A percentile compares a stretch with the other conserved stretches of the same genome.
Conservation (phyloP, 2,888 invertebrate species). For the Conchocele bisecta region DNA sequence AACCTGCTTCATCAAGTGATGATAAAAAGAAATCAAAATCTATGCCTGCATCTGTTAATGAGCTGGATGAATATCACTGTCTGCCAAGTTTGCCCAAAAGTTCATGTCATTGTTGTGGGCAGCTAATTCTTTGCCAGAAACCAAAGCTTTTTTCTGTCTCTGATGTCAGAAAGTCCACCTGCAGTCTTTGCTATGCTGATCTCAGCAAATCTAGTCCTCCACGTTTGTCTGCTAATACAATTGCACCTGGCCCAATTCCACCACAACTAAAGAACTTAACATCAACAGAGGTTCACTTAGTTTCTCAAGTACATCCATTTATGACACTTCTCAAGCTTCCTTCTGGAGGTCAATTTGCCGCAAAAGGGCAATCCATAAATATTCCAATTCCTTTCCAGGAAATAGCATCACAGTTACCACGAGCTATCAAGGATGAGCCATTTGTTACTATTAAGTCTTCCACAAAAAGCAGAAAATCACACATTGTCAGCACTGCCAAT, state of each 20-base stretch:
- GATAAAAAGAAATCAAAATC: too few relatives aligned
- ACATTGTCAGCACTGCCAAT: too few relatives aligned
- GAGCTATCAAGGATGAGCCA: not conserved
- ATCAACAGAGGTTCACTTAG: not conserved
- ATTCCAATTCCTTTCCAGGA: conserved; percentile 21
- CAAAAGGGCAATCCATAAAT: conserved; percentile 33
- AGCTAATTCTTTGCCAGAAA: not conserved
- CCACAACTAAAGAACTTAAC: not conserved
- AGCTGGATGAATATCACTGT: not conserved
- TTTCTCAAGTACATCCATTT: conserved; percentile 23
- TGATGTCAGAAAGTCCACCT: not conserved
- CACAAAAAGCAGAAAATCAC: not conserved
- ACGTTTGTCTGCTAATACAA: not conserved
- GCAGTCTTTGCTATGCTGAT: not conserved
- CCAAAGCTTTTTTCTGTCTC: not conserved
- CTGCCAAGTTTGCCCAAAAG: not conserved
- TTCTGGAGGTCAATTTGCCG: conserved; percentile 26
- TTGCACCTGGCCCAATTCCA: conserved; percentile 10
- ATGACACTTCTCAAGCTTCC: conserved; percentile 22
- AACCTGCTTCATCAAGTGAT: too few relatives aligned
- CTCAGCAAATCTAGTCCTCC: not conserved
- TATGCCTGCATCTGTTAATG: too few relatives aligned
- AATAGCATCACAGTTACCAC: conserved; percentile 5
- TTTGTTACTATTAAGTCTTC: not conserved
- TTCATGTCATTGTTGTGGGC: not conserved